Evolutionary conservation across 2,797 vertebrate genomes (phyloP).

Genomic region (Rhynchonycteris naso): DNA sequence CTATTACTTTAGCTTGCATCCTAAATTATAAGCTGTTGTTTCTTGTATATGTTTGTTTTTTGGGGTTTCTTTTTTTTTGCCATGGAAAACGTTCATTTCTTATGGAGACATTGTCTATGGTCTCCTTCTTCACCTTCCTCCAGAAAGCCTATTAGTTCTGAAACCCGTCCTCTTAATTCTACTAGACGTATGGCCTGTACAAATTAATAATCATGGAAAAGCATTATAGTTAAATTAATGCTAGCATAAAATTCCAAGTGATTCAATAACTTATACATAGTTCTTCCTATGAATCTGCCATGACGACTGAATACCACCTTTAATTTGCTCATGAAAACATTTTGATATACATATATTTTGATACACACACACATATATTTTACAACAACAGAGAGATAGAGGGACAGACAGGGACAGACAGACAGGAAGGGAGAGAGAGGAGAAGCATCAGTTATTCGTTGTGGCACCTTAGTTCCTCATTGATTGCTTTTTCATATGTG

Average conservation of each 20-base stretch:
- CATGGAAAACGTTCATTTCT: background rate
- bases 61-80: background rate
- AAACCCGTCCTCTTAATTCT: background rate
- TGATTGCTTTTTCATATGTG: too few species aligned
- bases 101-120: background rate
- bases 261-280: background rate
- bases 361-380: too few species aligned
- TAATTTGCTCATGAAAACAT: background rate
- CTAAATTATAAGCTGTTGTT: background rate
- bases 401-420: too few species aligned
- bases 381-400: too few species aligned
- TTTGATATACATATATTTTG: background rate
- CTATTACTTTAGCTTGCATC: background rate
- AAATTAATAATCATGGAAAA: background rate
- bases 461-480: too few species aligned
- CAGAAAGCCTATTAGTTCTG: background rate
- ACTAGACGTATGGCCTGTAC: background rate
- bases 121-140: background rate
- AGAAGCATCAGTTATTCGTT: too few species aligned
- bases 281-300: background rate
- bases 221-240: background rate
- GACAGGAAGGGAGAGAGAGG: too few species aligned
- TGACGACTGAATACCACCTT: background rate
- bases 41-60: background rate
- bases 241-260: background rate